phyloP scores from a whole-genome alignment of 2,888 invertebrate genomes.

The Hypselothyrea guttata region DNA sequence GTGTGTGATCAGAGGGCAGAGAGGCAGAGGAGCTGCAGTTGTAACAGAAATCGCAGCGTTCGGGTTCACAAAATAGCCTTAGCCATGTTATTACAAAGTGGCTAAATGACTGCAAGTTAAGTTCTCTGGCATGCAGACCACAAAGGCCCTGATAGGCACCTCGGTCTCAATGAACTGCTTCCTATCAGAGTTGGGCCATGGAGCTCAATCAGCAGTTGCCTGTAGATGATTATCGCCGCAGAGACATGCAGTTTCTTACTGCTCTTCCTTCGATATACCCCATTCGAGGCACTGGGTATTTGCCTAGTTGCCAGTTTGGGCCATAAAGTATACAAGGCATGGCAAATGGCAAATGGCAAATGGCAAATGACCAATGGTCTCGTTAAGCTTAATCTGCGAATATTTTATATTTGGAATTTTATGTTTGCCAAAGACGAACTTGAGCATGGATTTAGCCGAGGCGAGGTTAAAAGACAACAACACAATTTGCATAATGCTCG shows the following conservation, averaged over 20 bases:
- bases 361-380: constrained; percentile 24
- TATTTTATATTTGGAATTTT: not conserved
- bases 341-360: constrained; percentile 3
- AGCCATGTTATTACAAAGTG: constrained; percentile 74
- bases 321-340: constrained; percentile 32
- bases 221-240: constrained; percentile 17
- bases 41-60: constrained; percentile 16
- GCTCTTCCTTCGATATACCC: not conserved
- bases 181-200: constrained; percentile 14
- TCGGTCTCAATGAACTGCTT: too few relatives aligned
- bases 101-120: constrained; percentile 54
- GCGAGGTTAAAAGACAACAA: constrained; percentile 9
- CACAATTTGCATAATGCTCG: constrained; percentile 60
- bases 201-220: constrained; percentile 40
- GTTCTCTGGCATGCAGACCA: not conserved
- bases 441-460: constrained; percentile 12
- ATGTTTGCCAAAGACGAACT: too few relatives aligned
- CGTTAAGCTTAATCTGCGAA: constrained; percentile 21
- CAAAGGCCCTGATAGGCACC: constrained; percentile 6
- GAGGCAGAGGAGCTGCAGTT: constrained; percentile 23
- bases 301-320: not conserved
- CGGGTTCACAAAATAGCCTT: constrained; percentile 69
- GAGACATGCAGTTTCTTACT: too few relatives aligned
- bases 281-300: not conserved
- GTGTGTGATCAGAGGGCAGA: constrained; percentile 10